Evolutionary conservation across 2,797 vertebrate species (phyloP).

Genomic region (Lateolabrax maculatus): DNA sequence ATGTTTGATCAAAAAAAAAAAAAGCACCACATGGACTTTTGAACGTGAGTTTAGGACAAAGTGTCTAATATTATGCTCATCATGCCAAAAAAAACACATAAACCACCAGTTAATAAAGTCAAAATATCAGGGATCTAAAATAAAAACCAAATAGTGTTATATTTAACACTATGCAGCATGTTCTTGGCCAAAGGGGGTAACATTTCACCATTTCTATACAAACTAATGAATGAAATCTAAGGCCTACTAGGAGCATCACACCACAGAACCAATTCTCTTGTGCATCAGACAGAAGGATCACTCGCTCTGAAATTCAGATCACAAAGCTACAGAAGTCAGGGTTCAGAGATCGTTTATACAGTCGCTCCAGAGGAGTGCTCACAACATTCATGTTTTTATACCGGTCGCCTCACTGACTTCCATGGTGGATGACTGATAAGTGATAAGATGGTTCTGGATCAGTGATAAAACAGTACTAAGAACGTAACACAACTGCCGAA

Average conservation of each 20-base stretch:
- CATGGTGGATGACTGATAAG: background rate
- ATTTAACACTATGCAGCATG: conserved; percentile 57
- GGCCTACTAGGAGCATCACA: conserved; percentile 57
- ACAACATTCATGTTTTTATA: conserved; percentile 57
- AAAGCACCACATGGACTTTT: conserved; percentile 41
- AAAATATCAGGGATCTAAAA: conserved; percentile 35
- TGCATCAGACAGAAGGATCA: conserved; percentile 43
- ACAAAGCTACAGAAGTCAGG: conserved; percentile 52
- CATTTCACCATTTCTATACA: conserved; percentile 45
- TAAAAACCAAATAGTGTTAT: conserved; percentile 30
- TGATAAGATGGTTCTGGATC: conserved; percentile 7
- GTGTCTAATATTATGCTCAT: conserved; percentile 8
- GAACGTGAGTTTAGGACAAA: conserved; percentile 7
- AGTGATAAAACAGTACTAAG: conserved; percentile 11
- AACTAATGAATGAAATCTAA: conserved; percentile 55
- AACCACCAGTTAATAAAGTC: conserved; percentile 29
- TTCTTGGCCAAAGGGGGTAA: conserved; percentile 40
- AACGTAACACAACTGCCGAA: conserved; percentile 23
- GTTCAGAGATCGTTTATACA: conserved; percentile 37
- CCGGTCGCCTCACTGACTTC: conserved; percentile 24
- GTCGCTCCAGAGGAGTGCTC: conserved; percentile 25
- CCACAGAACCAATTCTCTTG: conserved; percentile 48
- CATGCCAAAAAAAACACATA: conserved; percentile 46
- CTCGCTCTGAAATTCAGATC: conserved; percentile 38
- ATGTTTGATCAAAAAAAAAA: conserved; percentile 36